Conservation (phyloP, 2,113 vertebrate genomes). For the Mobula birostris region DNA sequence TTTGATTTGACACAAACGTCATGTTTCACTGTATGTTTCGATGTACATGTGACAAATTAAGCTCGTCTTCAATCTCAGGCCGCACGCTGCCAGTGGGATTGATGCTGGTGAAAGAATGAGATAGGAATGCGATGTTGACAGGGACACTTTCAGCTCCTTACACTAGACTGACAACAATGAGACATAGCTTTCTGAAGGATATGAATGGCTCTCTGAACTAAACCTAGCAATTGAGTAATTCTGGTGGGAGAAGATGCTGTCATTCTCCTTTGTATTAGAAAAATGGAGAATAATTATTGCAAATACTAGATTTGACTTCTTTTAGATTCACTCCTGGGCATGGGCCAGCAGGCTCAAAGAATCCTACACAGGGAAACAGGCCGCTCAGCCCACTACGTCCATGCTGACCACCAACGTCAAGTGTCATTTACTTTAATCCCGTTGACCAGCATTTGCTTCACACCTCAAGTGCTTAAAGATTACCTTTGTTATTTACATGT, state of each 20-base stretch:
- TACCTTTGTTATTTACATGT: too few relatives aligned
- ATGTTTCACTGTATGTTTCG: too few relatives aligned
- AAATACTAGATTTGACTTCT: background rate
- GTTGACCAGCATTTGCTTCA: too few relatives aligned
- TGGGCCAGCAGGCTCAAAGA: too few relatives aligned
- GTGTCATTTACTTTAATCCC: too few relatives aligned
- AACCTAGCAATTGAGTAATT: background rate
- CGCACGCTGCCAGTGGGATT: background rate
- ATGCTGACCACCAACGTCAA: too few relatives aligned
- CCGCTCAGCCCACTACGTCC: too few relatives aligned
- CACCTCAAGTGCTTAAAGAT: too few relatives aligned
- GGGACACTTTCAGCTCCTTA: background rate
- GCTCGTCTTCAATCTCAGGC: background rate
- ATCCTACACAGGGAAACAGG: too few relatives aligned
- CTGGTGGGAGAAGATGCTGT: background rate
- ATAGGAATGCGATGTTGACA: background rate
- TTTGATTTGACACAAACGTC: too few relatives aligned
- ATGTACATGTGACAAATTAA: too few relatives aligned
- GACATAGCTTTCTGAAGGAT: background rate
- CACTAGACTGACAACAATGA: background rate
- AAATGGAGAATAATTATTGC: background rate
- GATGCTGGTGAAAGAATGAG: background rate
- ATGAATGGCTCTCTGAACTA: background rate
- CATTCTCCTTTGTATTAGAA: background rate
- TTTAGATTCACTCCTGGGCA: too few relatives aligned